Base-by-base conservation (phyloP, 2,888 invertebrate species). In the Flabesymbios commensalis region DNA sequence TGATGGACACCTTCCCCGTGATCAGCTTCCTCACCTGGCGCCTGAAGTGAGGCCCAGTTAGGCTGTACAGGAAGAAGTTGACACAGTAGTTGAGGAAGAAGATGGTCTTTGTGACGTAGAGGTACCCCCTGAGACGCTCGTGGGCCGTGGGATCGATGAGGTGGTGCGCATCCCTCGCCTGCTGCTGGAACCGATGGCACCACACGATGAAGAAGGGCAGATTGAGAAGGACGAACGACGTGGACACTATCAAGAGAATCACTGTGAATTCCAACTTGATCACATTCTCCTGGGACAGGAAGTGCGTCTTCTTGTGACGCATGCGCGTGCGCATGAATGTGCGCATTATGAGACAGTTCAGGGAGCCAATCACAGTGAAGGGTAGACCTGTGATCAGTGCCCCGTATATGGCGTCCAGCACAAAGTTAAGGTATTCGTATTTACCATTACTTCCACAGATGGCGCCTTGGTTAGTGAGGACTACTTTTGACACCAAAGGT, bases 31-130 rank as follows among this genome's bases (percentile, higher is more conserved):
- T 10, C 45, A 65, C 54, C 48, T 63, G 56, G 32, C 33, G 36
- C 19, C 79, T 67, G 64, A 78, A 79, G 60, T 75, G 76, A 17
- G 75, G 74, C 0, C 78, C 78, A 0, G 78, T 76, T 17, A 79
- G 71, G 61, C 74, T 74, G 61, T 78, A 79, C 41, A 79, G 68
- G 64, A 79, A 78, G 58, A 79, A 78, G 65, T 79, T 79, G 26
- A 75, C 68, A 59, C 78, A 78, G 60, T 78, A 79, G 64, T 79
- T 79, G 61, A 76, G 61, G 56, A 73, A 75, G 63, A 78, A 78
- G 33, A 78, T 73, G 0, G 77, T 74, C 48, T 76, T 62, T 3
- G 75, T 72, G 10, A 77, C 43, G 47, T 58, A 58, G 19, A 52
- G 17, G 52, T 43, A 53, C 1, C 57, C 61, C 41, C 57, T 56